These are phyloP conservation scores for Eueides isabella DNA, from an alignment of 1,140 invertebrate species.

Conservation along the genomic window DNA sequence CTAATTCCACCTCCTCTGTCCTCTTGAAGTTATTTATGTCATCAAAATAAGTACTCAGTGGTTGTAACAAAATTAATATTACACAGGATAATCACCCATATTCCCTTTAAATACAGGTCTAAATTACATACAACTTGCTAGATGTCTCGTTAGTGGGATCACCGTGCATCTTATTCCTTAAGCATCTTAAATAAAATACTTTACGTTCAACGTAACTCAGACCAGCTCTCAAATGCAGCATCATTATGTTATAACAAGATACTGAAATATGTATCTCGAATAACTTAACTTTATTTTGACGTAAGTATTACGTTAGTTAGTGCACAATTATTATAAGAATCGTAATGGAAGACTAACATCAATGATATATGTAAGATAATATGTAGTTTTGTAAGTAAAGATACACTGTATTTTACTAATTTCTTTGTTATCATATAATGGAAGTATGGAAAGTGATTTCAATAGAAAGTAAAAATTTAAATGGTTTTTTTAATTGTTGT, in stretches of 20 bases:
- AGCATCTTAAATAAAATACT: constrained; percentile 32
- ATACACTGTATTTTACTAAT: too few relatives aligned
- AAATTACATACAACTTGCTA: background rate
- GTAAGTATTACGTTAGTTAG: background rate
- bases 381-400: too few relatives aligned
- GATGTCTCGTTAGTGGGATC: background rate
- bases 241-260: constrained; percentile 20
- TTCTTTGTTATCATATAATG: too few relatives aligned
- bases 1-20: constrained; percentile 33
- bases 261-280: constrained; percentile 1
- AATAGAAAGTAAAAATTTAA: too few relatives aligned
- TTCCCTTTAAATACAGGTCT: background rate
- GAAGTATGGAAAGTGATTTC: too few relatives aligned
- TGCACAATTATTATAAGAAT: too few relatives aligned
- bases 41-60: constrained; percentile 23
- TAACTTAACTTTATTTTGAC: background rate
- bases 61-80: background rate
- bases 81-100: background rate
- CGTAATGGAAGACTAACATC: too few relatives aligned
- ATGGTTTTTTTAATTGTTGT: too few relatives aligned
- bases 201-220: constrained; percentile 18
- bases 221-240: constrained; percentile 20
- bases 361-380: too few relatives aligned
- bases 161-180: constrained; percentile 14
- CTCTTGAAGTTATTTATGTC: constrained; percentile 37